These are phyloP conservation scores for Tenualosa thibaudeaui DNA, from an alignment of 2,797 vertebrate species.

Conservation along the genomic window DNA sequence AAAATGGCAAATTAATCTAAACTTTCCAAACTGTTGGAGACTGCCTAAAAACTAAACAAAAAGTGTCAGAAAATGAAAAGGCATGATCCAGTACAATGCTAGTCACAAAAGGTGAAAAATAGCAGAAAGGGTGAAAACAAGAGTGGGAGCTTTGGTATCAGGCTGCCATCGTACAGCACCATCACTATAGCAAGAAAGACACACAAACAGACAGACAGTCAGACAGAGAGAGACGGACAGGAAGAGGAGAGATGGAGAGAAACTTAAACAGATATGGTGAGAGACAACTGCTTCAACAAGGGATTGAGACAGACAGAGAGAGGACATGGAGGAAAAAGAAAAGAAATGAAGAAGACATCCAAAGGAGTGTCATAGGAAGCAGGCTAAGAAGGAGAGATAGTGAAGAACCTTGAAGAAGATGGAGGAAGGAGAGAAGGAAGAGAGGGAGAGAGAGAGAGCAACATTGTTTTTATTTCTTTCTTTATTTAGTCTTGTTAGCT, in stretches of 20 bases:
- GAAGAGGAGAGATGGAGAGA: not conserved
- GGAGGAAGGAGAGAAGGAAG: not conserved
- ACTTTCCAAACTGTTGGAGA: too few species aligned
- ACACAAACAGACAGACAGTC: not conserved
- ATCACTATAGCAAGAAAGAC: too few species aligned
- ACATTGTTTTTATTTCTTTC: slow-evolving; percentile 26
- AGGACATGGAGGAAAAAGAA: not conserved
- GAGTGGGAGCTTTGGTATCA: too few species aligned
- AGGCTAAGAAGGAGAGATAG: not conserved
- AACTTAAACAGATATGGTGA: not conserved
- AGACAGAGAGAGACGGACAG: not conserved
- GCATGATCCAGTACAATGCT: too few species aligned
- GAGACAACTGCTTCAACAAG: not conserved
- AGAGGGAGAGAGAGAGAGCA: slow-evolving; percentile 25
- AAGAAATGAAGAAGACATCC: not conserved
- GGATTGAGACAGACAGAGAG: slow-evolving; percentile 1
- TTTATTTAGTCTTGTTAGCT: slow-evolving; percentile 20
- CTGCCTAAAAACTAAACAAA: too few species aligned
- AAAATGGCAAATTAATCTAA: too few species aligned
- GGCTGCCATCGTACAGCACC: too few species aligned
- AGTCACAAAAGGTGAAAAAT: too few species aligned
- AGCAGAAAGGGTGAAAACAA: too few species aligned
- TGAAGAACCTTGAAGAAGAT: slow-evolving; percentile 8
- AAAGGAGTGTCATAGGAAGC: not conserved
- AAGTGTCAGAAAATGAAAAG: too few species aligned